phyloP scores from a whole-genome alignment of 2,797 vertebrate species.

The Notolabrus celidotus region DNA sequence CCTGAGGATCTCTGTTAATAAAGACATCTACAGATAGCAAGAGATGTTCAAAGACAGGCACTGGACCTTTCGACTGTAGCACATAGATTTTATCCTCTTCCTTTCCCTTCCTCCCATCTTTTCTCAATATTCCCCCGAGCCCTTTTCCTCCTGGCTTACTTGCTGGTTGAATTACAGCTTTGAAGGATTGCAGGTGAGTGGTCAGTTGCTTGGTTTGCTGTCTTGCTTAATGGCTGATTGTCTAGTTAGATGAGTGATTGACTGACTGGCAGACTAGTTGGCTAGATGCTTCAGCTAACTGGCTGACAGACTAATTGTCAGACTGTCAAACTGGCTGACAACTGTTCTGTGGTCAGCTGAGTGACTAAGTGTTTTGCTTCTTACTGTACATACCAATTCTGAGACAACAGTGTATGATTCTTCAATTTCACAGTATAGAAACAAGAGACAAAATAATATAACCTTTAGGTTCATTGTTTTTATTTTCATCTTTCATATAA shows the following conservation, averaged over 20 bases:
- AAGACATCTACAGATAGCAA: slow-evolving; percentile 59
- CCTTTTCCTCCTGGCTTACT: slow-evolving; percentile 32
- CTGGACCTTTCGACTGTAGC: slow-evolving; percentile 58
- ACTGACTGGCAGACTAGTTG: slow-evolving; percentile 27
- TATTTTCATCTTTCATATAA: no score
- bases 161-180: slow-evolving; percentile 47
- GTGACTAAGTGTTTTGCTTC: slow-evolving; percentile 39
- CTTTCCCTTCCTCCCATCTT: slow-evolving; percentile 41
- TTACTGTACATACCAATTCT: slow-evolving; percentile 5
- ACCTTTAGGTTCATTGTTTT: background rate
- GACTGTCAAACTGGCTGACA: slow-evolving; percentile 37
- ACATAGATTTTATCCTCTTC: slow-evolving; percentile 69
- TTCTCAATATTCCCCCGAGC: slow-evolving; percentile 54
- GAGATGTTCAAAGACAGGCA: slow-evolving; percentile 64
- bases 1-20: slow-evolving; percentile 36
- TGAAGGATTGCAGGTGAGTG: slow-evolving; percentile 53
- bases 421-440: slow-evolving; percentile 7
- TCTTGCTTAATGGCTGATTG: slow-evolving; percentile 47
- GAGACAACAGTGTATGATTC: slow-evolving; percentile 4
- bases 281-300: slow-evolving; percentile 32
- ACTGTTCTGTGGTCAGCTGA: slow-evolving; percentile 26
- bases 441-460: background rate
- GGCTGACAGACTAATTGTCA: slow-evolving; percentile 45
- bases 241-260: slow-evolving; percentile 54
- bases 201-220: slow-evolving; percentile 45